Base-by-base conservation (phyloP, 2,888 invertebrate species). In the Drosophila austrosaltans region DNA sequence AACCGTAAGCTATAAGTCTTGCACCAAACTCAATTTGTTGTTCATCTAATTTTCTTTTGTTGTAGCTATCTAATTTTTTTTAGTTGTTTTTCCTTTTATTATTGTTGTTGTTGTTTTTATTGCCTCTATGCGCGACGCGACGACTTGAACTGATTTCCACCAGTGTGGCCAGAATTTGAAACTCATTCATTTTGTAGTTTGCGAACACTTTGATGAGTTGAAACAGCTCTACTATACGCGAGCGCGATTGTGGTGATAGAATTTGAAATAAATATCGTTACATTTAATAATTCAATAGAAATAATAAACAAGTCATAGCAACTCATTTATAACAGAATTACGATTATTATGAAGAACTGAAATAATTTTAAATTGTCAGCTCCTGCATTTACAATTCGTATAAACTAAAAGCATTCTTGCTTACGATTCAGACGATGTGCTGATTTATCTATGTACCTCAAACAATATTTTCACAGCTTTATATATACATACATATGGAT, bases 81-180 rank as follows among this genome's bases (percentile, higher is more conserved):
- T 25, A 48, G 25, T 25, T 48, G 48, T 48, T 48, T 48, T 48
- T 48, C 25, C 48, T 48, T 48, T 48, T 48, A 48, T 48, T 48
- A 12, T 48, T 48, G 48, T 48, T 48, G 44, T 48, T 48, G 20
- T 48, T 42, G 42, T 42, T 42, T 42, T 42, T 42, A 16, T 42
- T 42, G 42, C 42, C 42, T 48, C 48, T 48, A 48, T 48, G 48
- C 48, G 48, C 48, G 48, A 48, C 48, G 48, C 48, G 48, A 48
- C 48, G 48, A 25, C 48, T 48, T 48, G 48, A 48, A 48, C 48
- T 48, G 48, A 48, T 48, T 48, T 48, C 48, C 3, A 48, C 48
- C 16, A 48, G 48, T 48, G 48, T 48, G 48, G 4, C 48, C 48
- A 48, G 3, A 22, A 22, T 8, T 1, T 48, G 4, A 22, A 48